These are phyloP conservation scores for Leucophenga maculata DNA, from an alignment of 2,888 invertebrate genomes.

Conservation along the genomic window DNA sequence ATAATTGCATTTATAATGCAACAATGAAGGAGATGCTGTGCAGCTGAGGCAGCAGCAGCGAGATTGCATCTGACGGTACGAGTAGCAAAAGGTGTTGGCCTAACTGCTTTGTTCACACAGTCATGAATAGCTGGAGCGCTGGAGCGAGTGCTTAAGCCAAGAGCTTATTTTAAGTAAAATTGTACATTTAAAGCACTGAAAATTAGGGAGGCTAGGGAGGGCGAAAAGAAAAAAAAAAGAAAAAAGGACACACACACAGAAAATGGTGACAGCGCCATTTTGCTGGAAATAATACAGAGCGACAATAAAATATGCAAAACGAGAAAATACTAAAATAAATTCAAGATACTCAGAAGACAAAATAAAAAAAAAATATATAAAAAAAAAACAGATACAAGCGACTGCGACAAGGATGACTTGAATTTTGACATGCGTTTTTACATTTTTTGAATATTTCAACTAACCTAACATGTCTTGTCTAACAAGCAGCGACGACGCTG, in stretches of 20 bases:
- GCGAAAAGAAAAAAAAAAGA: too few relatives aligned
- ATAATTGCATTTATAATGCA: conserved; percentile 36
- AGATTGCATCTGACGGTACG: too few relatives aligned
- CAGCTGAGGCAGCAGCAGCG: background rate
- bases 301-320: background rate
- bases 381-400: too few relatives aligned
- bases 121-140: too few relatives aligned
- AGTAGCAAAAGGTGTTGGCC: background rate
- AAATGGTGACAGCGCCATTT: background rate
- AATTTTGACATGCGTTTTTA: conserved; percentile 63
- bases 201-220: too few relatives aligned
- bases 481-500: background rate
- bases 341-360: background rate
- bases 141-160: too few relatives aligned
- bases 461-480: conserved; percentile 9
- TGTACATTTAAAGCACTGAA: background rate
- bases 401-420: conserved; percentile 38
- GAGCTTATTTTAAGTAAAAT: background rate
- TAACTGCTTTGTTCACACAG: background rate
- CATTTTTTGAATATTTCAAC: conserved; percentile 44
- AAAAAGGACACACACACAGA: background rate
- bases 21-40: conserved; percentile 13
- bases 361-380: too few relatives aligned
- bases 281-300: background rate
- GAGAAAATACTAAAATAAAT: background rate